phyloP scores from a whole-genome alignment of 2,797 vertebrate species.

The Scolopax bukidnonensis region DNA sequence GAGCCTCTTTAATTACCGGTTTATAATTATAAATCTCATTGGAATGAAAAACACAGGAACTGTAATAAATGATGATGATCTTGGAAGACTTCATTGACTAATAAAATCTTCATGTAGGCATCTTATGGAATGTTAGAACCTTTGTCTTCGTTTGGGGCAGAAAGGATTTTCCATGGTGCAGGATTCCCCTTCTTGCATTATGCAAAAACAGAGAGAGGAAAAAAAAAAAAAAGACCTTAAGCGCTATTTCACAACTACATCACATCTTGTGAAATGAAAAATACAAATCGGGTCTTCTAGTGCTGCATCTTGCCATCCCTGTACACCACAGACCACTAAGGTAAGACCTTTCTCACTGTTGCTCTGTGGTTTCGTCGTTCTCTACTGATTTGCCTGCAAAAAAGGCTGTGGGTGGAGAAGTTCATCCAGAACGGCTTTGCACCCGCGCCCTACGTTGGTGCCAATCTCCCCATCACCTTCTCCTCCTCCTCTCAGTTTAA shows the following conservation, averaged over 20 bases:
- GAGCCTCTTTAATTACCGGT: slow-evolving; percentile 66
- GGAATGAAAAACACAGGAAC: slow-evolving; percentile 72
- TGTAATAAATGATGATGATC: slow-evolving; percentile 63
- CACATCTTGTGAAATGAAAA: neutral
- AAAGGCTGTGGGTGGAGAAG: neutral
- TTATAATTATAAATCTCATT: slow-evolving; percentile 75
- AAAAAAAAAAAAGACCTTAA: neutral
- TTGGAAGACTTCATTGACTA: slow-evolving; percentile 20
- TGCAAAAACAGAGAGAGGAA: neutral
- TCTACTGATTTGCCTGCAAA: neutral
- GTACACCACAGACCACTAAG: fast-evolving
- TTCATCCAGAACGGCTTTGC: neutral
- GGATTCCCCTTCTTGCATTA: neutral
- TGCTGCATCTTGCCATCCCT: neutral
- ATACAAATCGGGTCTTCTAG: neutral
- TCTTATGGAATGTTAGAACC: slow-evolving; percentile 32
- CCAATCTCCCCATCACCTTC: neutral
- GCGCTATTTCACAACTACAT: neutral
- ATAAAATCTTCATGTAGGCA: slow-evolving; percentile 32
- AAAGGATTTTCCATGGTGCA: neutral
- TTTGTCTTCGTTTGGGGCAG: neutral
- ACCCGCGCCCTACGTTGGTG: neutral
- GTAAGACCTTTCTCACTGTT: neutral
- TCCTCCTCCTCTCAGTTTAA: neutral
- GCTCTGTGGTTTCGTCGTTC: neutral